A percentile compares a stretch with the other conserved stretches of the same genome.
phyloP scores from a whole-genome alignment of 2,113 vertebrate species.

The Rhabdomys dilectus region DNA sequence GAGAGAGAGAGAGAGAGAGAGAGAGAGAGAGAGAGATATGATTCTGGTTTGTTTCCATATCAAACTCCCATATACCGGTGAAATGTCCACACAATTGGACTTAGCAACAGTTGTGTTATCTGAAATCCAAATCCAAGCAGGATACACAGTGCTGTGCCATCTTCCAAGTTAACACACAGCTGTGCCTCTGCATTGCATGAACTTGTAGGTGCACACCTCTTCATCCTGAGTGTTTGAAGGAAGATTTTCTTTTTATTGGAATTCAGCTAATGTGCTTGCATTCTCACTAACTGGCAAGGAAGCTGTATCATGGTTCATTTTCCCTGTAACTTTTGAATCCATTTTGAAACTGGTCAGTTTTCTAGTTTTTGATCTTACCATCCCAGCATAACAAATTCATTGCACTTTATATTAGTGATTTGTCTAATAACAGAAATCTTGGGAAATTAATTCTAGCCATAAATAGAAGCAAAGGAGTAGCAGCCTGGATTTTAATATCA shows the following conservation, averaged over 20 bases:
- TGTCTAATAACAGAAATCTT: neutral
- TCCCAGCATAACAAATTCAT: neutral
- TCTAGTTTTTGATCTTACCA: neutral
- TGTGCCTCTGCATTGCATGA: neutral
- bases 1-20: neutral
- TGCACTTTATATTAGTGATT: neutral
- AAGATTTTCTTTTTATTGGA: neutral
- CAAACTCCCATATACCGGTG: too few species aligned
- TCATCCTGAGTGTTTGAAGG: neutral
- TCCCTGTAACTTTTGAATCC: neutral
- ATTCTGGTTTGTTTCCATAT: neutral
- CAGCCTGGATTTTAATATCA: neutral
- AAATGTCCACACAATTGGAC: rapidly evolving
- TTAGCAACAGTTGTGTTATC: neutral
- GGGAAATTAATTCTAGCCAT: neutral
- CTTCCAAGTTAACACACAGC: neutral
- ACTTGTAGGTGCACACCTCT: neutral
- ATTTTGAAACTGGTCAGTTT: neutral
- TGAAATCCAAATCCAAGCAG: neutral
- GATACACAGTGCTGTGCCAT: neutral
- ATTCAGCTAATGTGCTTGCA: neutral
- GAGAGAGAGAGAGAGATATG: neutral
- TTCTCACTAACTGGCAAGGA: neutral
- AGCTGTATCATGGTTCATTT: neutral
- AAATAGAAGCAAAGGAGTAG: neutral